Evolutionary conservation across 2,113 vertebrate species (phyloP).

Genomic region (Aphelocoma coerulescens): DNA sequence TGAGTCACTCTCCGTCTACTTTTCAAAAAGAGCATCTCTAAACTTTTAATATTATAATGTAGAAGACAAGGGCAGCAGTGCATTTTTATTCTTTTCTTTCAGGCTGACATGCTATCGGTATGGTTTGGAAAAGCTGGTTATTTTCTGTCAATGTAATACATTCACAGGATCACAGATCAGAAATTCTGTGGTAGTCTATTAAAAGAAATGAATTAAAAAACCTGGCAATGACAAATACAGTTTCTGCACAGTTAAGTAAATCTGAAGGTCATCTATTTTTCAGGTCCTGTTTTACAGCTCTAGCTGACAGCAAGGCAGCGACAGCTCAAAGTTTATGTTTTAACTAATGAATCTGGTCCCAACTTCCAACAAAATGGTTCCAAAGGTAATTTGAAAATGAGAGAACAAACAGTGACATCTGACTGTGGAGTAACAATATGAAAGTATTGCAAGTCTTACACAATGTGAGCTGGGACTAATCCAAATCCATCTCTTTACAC

Average conservation of each 20-base stretch:
- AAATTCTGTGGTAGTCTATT: neutral
- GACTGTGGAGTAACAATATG: slow-evolving; percentile 3
- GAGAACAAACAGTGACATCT: slow-evolving; percentile 12
- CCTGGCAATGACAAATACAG: neutral
- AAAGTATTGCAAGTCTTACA: slow-evolving; percentile 4
- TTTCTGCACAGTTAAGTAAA: slow-evolving; percentile 3
- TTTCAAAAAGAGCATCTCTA: neutral
- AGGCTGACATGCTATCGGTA: neutral
- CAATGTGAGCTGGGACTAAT: slow-evolving; percentile 45
- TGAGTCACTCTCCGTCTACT: neutral
- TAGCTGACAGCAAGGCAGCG: neutral
- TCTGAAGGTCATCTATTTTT: neutral
- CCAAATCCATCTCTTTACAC: slow-evolving; percentile 61
- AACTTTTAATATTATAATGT: neutral
- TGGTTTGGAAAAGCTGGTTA: neutral
- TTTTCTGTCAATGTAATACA: neutral
- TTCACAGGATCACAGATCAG: neutral
- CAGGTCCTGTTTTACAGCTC: slow-evolving; percentile 5
- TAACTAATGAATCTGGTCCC: slow-evolving; percentile 43
- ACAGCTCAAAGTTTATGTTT: neutral
- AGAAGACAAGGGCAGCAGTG: neutral
- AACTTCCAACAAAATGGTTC: neutral
- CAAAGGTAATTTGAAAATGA: slow-evolving; percentile 40
- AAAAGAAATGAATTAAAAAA: neutral
- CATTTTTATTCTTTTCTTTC: neutral